These are phyloP conservation scores for Anoplolepis gracilipes DNA, from an alignment of 1,140 invertebrate genomes.

Conservation along the genomic window DNA sequence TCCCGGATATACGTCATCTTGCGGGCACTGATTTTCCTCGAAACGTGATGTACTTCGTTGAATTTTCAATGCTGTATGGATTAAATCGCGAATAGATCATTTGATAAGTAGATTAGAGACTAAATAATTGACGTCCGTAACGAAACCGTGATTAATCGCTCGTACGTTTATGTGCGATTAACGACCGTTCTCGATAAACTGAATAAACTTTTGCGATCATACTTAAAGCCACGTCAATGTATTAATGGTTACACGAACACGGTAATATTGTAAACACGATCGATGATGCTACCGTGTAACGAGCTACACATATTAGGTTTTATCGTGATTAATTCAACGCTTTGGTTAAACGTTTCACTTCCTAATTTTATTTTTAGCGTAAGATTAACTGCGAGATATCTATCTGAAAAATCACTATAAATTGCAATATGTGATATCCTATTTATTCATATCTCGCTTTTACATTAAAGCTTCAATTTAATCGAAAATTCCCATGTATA, in stretches of 20 bases:
- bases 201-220: constrained; percentile 46
- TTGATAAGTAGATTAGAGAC: constrained; percentile 20
- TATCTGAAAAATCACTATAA: constrained; percentile 9
- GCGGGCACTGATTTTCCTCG: neutral
- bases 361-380: constrained; percentile 16
- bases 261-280: constrained; percentile 56
- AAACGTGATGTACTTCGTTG: neutral
- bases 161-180: constrained; percentile 31
- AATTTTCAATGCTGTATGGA: neutral
- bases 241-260: constrained; percentile 43
- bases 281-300: constrained; percentile 36
- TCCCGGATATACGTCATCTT: neutral
- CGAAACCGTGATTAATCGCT: constrained; percentile 43
- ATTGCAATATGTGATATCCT: neutral
- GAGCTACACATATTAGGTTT: constrained; percentile 14
- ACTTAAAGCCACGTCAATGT: constrained; percentile 28
- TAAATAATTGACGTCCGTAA: constrained; percentile 3
- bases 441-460: neutral
- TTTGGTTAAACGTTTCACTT: constrained; percentile 18
- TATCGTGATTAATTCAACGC: constrained; percentile 55
- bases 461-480: neutral
- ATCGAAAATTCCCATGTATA: neutral
- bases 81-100: neutral
- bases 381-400: neutral
- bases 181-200: constrained; percentile 43